Conservation (phyloP, 2,113 vertebrate genomes). For the Phylloscopus trochilus region DNA sequence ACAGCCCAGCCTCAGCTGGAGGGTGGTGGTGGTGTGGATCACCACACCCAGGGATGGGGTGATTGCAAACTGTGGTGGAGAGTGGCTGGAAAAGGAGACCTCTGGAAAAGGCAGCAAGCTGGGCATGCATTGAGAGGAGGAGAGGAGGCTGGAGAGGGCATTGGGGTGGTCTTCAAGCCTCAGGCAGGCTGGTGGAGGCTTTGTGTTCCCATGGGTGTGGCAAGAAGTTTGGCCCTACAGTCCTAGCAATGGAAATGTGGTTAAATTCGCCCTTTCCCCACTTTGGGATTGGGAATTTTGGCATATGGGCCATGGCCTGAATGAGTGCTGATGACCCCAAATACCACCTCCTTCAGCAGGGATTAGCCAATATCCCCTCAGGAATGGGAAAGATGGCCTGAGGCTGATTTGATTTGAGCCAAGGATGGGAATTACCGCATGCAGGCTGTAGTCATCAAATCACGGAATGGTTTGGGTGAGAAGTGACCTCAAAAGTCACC, state of each 20-base stretch:
- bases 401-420: not conserved
- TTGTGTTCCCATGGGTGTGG: not conserved
- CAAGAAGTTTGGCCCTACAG: rapidly evolving
- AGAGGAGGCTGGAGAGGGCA: not conserved
- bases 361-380: not conserved
- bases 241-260: not conserved
- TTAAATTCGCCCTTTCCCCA: not conserved
- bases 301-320: rapidly evolving
- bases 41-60: not conserved
- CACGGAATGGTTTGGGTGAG: not conserved
- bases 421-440: not conserved
- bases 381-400: not conserved
- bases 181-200: not conserved
- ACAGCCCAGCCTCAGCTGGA: not conserved
- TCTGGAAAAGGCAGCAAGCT: rapidly evolving
- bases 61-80: rapidly evolving
- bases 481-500: not conserved
- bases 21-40: not conserved
- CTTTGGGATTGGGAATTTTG: not conserved
- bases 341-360: not conserved
- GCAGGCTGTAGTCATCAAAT: not conserved
- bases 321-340: not conserved
- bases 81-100: rapidly evolving
- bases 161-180: not conserved
- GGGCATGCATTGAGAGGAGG: not conserved